A percentile compares a stretch with the other conserved stretches of the same genome.
Conservation (phyloP, 2,113 vertebrate species). For the Seriola quinqueradiata region DNA sequence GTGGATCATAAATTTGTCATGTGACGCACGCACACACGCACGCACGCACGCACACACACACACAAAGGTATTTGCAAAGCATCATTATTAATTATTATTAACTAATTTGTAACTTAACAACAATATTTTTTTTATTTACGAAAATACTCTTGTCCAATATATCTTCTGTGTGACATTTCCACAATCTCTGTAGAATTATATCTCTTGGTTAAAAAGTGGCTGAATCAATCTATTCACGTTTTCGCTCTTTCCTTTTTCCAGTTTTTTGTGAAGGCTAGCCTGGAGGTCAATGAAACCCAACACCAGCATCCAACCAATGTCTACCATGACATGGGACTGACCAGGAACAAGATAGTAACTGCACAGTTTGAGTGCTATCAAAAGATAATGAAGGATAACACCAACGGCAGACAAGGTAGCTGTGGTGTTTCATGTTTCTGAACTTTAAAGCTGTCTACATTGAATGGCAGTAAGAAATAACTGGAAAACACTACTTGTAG, state of each 20-base stretch:
- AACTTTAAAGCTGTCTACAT: neutral
- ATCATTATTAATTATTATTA: too few relatives aligned
- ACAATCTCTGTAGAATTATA: neutral
- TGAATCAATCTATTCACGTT: neutral
- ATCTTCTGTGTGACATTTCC: neutral
- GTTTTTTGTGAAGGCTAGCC: constrained; percentile 82
- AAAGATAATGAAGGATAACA: constrained; percentile 91
- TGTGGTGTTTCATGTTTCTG: neutral
- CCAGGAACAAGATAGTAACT: constrained; percentile 94
- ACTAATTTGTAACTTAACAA: too few relatives aligned
- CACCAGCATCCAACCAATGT: constrained; percentile 73
- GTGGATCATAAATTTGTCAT: too few relatives aligned
- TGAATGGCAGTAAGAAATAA: neutral
- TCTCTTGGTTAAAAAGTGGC: neutral
- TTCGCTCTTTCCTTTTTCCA: constrained; percentile 57
- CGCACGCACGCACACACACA: too few relatives aligned
- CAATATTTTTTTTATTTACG: too few relatives aligned
- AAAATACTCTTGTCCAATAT: neutral
- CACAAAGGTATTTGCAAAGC: too few relatives aligned
- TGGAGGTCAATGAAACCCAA: constrained; percentile 82
- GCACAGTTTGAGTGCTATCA: constrained; percentile 99
- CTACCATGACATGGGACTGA: constrained; percentile 84
- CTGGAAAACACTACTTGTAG: neutral
- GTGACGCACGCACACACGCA: too few relatives aligned
- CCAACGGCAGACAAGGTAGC: constrained; percentile 69